phyloP scores from a whole-genome alignment of 2,113 vertebrate genomes.

The Isurus oxyrinchus region DNA sequence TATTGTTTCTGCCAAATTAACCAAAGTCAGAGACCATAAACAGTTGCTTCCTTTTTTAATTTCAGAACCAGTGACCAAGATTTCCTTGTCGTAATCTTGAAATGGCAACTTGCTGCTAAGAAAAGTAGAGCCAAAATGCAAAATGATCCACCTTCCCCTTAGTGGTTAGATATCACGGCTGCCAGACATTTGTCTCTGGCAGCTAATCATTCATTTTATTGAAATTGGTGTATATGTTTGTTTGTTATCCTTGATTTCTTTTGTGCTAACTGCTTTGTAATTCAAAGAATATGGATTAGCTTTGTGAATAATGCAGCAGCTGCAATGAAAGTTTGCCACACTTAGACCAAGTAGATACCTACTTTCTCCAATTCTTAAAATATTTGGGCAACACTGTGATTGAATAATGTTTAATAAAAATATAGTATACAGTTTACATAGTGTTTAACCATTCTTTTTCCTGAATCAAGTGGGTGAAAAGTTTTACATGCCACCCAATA shows the following conservation, averaged over 20 bases:
- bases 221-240: neutral
- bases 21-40: neutral
- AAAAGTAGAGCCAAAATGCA: too few relatives aligned
- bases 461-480: neutral
- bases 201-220: neutral
- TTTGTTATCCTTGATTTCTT: neutral
- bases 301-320: conserved; percentile 7
- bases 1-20: neutral
- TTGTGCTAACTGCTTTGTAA: conserved; percentile 24
- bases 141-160: neutral
- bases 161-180: neutral
- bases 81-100: neutral
- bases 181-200: neutral
- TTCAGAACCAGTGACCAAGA: neutral
- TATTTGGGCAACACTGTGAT: conserved; percentile 30
- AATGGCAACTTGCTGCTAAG: conserved; percentile 24
- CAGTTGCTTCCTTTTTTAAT: neutral
- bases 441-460: neutral
- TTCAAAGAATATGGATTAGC: neutral
- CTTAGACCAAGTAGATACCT: neutral
- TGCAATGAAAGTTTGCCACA: conserved; percentile 13
- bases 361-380: neutral
- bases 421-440: neutral
- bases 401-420: conserved; percentile 33
- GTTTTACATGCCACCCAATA: neutral